Evolutionary conservation across 2,113 vertebrate species (phyloP).

Genomic region (Nycticorax nycticorax): DNA sequence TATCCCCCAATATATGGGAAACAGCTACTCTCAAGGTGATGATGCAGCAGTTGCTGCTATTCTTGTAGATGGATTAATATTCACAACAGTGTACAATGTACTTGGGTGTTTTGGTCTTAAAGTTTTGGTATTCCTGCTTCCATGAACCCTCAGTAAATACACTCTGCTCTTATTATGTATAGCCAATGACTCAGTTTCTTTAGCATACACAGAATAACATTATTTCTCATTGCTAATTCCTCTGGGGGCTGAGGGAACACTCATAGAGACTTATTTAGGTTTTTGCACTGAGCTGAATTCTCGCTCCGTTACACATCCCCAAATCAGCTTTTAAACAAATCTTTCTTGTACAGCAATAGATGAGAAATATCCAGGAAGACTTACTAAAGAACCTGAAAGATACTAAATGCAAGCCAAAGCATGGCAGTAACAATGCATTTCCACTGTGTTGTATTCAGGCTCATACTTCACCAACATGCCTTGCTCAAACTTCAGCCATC

Average conservation of each 20-base stretch:
- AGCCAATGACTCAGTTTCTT: background rate
- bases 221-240: background rate
- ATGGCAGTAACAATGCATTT: background rate
- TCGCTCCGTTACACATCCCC: background rate
- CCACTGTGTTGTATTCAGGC: background rate
- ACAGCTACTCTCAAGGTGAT: background rate
- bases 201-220: background rate
- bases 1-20: background rate
- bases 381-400: background rate
- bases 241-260: background rate
- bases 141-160: background rate
- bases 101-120: background rate
- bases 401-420: background rate
- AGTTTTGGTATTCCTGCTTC: background rate
- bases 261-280: background rate
- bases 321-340: background rate
- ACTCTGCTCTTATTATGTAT: background rate
- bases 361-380: background rate
- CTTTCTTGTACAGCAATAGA: background rate
- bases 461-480: fast-evolving
- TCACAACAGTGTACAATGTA: background rate
- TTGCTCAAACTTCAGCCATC: background rate
- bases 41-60: background rate
- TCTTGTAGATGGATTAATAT: background rate
- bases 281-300: background rate